A percentile compares a stretch with the other conserved stretches of the same genome.
These are phyloP conservation scores for Nibea coibor DNA, from an alignment of 2,113 vertebrate genomes.

Conservation along the genomic window DNA sequence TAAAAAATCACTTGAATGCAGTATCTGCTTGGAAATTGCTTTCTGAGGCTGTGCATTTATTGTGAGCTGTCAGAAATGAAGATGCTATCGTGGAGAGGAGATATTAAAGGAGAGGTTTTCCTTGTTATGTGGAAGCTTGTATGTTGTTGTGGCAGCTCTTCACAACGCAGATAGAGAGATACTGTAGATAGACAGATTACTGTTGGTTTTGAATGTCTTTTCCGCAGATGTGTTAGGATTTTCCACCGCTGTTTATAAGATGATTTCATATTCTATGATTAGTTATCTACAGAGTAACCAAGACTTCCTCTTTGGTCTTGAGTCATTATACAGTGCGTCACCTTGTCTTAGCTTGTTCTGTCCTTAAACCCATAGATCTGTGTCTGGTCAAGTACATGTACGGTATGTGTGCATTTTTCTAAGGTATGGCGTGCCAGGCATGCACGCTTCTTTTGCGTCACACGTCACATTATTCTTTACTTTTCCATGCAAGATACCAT, in stretches of 20 bases:
- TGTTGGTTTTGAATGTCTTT: constrained; percentile 31
- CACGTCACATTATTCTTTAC: too few relatives aligned
- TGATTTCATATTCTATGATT: constrained; percentile 10
- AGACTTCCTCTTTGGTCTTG: constrained; percentile 6
- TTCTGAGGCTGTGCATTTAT: constrained; percentile 3
- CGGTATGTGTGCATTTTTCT: neutral
- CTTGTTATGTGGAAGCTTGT: neutral
- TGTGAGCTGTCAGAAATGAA: constrained; percentile 7
- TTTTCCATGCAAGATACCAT: too few relatives aligned
- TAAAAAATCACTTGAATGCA: constrained; percentile 16
- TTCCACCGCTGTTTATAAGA: constrained; percentile 16
- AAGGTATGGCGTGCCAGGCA: too few relatives aligned
- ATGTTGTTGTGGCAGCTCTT: constrained; percentile 25
- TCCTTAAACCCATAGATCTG: neutral
- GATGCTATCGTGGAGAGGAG: neutral
- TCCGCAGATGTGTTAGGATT: constrained; percentile 19
- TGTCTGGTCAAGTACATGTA: neutral
- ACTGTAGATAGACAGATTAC: constrained; percentile 22
- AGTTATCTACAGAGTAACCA: constrained; percentile 12
- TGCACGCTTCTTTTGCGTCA: too few relatives aligned
- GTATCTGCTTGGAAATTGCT: constrained; percentile 16
- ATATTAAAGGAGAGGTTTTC: neutral
- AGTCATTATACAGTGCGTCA: neutral
- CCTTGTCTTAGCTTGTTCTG: neutral
- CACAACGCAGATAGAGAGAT: neutral